Base-by-base conservation (phyloP, 92 coral and sea anemone genomes). In the Pocillopora meandrina region DNA sequence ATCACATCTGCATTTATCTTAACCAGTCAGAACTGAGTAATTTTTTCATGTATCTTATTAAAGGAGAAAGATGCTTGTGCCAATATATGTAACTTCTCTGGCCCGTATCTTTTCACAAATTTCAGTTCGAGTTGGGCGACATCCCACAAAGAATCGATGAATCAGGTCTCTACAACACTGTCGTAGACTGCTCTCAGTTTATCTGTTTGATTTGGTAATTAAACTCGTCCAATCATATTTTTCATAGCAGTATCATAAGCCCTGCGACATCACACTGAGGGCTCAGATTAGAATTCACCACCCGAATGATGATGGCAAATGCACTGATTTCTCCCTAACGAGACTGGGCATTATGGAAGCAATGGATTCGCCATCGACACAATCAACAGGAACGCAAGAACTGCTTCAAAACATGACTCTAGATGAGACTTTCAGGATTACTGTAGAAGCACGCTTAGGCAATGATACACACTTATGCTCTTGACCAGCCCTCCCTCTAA, bases 331-430 rank as follows among this genome's bases (percentile, higher is more conserved):
- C 7, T 93, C 86, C 84, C 59, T 89, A 7, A 86, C 86, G 69
- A 93, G 96, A 0, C 89, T 93, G 20, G 96, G 96, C n/a, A 86
- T 90, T 57, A 87, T 90, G 72, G 92, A 90, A 34, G 96, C 96
- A 13, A 68, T 90, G 74, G 57, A 89, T 85, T 84, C 79, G 89
- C 96, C 49, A 72, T 93, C 2, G 80, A 89, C 56, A 78, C 64
- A 42, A 90, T 93, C 73, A 93, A 90, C 74, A 77, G 82, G 2
- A 87, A 90, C 85, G 33, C 90, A 8, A 72, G 75, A 26, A 5
- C 76, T 93, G 65, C 84, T 93, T 9, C 88, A 88, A 11, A 91
- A 87, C 65, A 65, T 85, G 18, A 73, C 88, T 9, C 82, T 42
- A 42, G 49, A 42, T 42, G 7, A 3, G 49, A 42, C 49, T 3